These are phyloP conservation scores for Microvelia longipes DNA, from an alignment of 1,140 invertebrate genomes.

Conservation along the genomic window DNA sequence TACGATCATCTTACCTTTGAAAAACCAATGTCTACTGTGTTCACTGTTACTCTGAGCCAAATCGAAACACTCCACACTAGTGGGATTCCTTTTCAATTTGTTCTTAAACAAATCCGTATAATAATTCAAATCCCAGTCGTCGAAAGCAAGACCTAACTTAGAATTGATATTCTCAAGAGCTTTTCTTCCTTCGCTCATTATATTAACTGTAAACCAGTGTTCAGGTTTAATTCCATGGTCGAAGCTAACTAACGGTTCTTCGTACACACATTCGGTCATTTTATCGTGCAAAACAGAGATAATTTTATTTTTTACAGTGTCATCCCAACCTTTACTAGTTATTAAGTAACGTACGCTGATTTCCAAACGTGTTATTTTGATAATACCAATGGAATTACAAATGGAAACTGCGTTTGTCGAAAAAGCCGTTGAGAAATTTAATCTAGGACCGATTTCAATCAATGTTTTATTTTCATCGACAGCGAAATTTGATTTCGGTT, in stretches of 20 bases:
- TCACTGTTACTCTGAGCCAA: slow-evolving; percentile 96
- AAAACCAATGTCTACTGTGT: slow-evolving; percentile 86
- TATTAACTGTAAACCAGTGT: slow-evolving; percentile 66
- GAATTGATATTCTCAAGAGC: slow-evolving; percentile 71
- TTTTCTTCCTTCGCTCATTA: slow-evolving; percentile 53
- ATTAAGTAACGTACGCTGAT: slow-evolving; percentile 62
- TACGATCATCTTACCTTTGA: slow-evolving; percentile 73
- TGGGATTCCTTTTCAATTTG: slow-evolving; percentile 80
- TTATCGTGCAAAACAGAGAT: slow-evolving; percentile 42
- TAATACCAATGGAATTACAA: slow-evolving; percentile 62
- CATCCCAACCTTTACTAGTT: slow-evolving; percentile 28
- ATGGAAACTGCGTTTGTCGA: slow-evolving; percentile 92
- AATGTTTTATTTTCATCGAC: slow-evolving; percentile 29
- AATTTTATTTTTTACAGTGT: background rate
- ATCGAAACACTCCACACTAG: slow-evolving; percentile 94
- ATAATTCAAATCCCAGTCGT: slow-evolving; percentile 72
- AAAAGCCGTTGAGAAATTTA: slow-evolving; percentile 86
- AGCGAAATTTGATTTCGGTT: slow-evolving; percentile 30
- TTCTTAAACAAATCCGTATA: slow-evolving; percentile 67
- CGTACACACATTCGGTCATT: slow-evolving; percentile 69
- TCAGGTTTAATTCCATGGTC: slow-evolving; percentile 53
- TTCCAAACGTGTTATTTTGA: slow-evolving; percentile 61
- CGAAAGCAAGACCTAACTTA: slow-evolving; percentile 73
- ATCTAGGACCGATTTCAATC: slow-evolving; percentile 67
- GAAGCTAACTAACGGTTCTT: slow-evolving; percentile 49